phyloP scores from a whole-genome alignment of 2,113 vertebrate genomes.

The Porphyrio hochstetteri region DNA sequence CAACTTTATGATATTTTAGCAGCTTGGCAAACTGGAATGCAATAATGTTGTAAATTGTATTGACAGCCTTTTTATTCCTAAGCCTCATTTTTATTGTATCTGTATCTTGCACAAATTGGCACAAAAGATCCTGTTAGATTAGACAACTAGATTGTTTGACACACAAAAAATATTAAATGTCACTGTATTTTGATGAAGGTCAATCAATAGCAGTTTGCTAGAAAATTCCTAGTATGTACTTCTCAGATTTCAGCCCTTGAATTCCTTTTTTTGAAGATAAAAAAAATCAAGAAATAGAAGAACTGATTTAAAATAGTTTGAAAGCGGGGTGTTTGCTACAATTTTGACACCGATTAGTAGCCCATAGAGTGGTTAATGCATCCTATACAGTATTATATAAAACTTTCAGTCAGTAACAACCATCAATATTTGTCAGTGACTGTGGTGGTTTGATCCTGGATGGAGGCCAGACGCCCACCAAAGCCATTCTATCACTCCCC shows the following conservation, averaged over 20 bases:
- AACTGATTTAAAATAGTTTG: not conserved
- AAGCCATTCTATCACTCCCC: too few species aligned
- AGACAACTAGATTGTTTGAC: slow-evolving; percentile 29
- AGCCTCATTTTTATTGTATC: slow-evolving; percentile 61
- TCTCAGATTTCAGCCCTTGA: not conserved
- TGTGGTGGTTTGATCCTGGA: too few species aligned
- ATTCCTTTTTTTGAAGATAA: not conserved
- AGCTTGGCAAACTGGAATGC: slow-evolving; percentile 23
- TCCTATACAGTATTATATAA: not conserved
- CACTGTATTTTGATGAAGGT: slow-evolving; percentile 56
- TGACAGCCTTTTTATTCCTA: slow-evolving; percentile 61
- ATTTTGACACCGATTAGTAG: not conserved
- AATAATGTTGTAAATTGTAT: slow-evolving; percentile 64
- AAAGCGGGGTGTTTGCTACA: not conserved
- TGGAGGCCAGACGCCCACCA: too few species aligned
- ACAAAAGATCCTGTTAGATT: slow-evolving; percentile 45
- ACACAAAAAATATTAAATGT: slow-evolving; percentile 52
- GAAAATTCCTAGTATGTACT: not conserved
- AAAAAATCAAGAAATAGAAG: not conserved
- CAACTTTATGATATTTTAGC: slow-evolving; percentile 50
- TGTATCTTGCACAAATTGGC: slow-evolving; percentile 57
- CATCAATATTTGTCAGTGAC: not conserved
- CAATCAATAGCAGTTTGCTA: slow-evolving; percentile 27
- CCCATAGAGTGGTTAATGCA: not conserved
- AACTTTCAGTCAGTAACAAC: rapidly evolving